Conservation (phyloP, 2,113 vertebrate genomes). For the Mesitornis unicolor region DNA sequence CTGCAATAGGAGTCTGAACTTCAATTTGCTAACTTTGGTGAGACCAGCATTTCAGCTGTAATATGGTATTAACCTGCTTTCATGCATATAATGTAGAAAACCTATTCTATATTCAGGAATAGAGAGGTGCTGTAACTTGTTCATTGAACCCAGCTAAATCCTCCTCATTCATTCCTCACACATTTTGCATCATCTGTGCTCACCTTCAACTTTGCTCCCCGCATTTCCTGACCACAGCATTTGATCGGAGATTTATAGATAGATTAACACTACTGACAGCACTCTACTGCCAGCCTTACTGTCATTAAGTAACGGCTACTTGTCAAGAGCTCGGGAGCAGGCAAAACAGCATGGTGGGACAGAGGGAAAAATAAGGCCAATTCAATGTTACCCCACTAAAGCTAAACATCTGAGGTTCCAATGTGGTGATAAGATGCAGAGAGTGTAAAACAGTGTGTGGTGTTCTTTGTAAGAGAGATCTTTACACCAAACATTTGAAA, state of each 20-base stretch:
- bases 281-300: constrained; percentile 30
- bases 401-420: background rate
- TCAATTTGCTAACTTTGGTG: background rate
- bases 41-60: constrained; percentile 42
- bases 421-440: background rate
- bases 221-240: background rate
- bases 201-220: constrained; percentile 33
- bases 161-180: background rate
- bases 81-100: constrained; percentile 21
- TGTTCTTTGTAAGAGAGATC: background rate
- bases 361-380: constrained; percentile 6
- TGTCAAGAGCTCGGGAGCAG: constrained; percentile 44
- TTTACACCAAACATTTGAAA: background rate
- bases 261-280: constrained; percentile 31
- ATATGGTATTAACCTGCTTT: constrained; percentile 22
- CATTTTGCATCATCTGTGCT: constrained; percentile 42
- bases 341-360: constrained; percentile 6
- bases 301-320: constrained; percentile 12
- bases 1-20: background rate
- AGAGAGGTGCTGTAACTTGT: constrained; percentile 6
- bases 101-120: background rate
- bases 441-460: background rate
- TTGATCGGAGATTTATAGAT: constrained; percentile 61
- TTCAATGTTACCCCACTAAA: background rate
- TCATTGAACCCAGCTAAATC: constrained; percentile 8